Percentiles rank a stretch among this genome's conserved stretches.
These are phyloP conservation scores for Climacteris rufus DNA, from an alignment of 2,113 vertebrate genomes.

Conservation along the genomic window DNA sequence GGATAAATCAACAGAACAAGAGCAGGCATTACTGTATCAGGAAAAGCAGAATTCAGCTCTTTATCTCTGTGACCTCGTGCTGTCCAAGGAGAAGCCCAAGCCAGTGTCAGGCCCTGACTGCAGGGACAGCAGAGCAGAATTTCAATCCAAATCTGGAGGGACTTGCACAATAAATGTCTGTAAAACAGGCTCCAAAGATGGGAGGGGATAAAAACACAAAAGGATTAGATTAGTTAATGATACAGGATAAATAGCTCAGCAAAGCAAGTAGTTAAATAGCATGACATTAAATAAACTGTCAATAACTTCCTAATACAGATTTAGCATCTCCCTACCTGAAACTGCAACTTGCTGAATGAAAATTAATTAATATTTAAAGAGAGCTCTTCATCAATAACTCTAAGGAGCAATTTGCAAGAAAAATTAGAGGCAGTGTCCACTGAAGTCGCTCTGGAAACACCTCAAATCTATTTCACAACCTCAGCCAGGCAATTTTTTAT, in stretches of 20 bases:
- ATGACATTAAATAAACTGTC: not conserved
- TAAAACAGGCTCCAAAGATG: not conserved
- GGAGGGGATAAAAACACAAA: not conserved
- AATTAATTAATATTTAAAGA: not conserved
- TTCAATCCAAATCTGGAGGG: not conserved
- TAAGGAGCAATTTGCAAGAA: not conserved
- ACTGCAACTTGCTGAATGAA: not conserved
- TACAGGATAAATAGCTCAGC: not conserved
- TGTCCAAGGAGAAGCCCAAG: not conserved
- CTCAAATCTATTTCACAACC: not conserved
- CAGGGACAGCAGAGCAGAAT: not conserved
- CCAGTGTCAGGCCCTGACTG: not conserved
- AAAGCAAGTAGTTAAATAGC: not conserved
- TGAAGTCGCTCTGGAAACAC: not conserved
- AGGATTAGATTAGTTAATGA: not conserved
- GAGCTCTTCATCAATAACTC: not conserved
- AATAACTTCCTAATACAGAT: not conserved
- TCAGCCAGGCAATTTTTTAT: not conserved
- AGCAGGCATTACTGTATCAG: not conserved
- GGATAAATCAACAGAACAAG: not conserved
- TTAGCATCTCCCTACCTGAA: not conserved
- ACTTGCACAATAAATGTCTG: not conserved
- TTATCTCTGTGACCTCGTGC: not conserved
- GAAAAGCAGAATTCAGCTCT: not conserved
- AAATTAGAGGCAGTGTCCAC: not conserved